These are phyloP conservation scores for Frieseomelitta varia DNA, from an alignment of 1,140 invertebrate species.

Conservation along the genomic window DNA sequence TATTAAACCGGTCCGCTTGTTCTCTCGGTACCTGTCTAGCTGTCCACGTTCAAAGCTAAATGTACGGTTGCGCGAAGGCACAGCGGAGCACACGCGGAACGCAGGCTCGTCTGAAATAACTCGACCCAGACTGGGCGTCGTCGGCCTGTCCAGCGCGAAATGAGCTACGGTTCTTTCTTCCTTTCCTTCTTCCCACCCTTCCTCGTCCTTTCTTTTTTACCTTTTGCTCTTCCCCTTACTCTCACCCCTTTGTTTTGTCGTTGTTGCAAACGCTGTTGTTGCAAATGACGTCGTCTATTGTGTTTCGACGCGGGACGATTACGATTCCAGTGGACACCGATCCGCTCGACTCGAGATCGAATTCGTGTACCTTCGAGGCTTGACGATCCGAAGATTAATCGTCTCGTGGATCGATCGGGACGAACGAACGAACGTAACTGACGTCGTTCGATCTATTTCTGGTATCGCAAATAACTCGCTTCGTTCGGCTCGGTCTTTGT, in stretches of 20 bases:
- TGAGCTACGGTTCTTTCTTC: conserved; percentile 59
- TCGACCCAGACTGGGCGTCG: conserved; percentile 68
- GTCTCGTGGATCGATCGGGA: not conserved
- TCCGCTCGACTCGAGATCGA: not conserved
- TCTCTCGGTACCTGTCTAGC: conserved; percentile 59
- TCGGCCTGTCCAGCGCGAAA: conserved; percentile 64
- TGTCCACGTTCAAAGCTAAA: conserved; percentile 50
- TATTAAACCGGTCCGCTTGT: conserved; percentile 54
- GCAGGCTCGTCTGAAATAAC: conserved; percentile 64
- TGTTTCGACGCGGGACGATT: conserved; percentile 20
- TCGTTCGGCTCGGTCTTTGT: not conserved
- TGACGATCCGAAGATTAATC: not conserved
- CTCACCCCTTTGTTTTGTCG: not conserved
- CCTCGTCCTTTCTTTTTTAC: not conserved
- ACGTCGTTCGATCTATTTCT: not conserved
- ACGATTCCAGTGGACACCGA: not conserved
- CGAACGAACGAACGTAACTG: no score
- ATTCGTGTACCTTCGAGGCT: not conserved
- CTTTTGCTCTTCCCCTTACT: not conserved
- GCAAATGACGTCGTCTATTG: conserved; percentile 33
- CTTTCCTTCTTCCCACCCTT: not conserved
- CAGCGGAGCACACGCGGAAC: conserved; percentile 25
- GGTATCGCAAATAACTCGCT: not conserved
- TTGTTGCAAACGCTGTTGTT: conserved; percentile 5
- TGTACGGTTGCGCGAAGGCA: conserved; percentile 37